Evolutionary conservation across 2,797 vertebrate species (phyloP).

Genomic region (Schizopygopsis pylzovi): DNA sequence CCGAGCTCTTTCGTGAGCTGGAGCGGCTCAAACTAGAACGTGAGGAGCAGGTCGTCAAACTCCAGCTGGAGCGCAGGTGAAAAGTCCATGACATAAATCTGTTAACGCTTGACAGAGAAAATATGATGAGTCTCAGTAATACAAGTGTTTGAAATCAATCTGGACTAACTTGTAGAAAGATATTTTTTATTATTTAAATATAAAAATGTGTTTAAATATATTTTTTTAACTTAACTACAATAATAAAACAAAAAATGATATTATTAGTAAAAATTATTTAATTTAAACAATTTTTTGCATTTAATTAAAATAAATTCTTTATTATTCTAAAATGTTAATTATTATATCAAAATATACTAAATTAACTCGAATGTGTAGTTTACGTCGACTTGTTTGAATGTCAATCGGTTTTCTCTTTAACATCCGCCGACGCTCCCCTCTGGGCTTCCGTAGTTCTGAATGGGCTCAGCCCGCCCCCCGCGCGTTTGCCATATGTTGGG

Average conservation of each 20-base stretch:
- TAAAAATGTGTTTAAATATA: not conserved
- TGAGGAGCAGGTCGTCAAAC: conserved; percentile 77
- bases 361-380: too few relatives aligned
- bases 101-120: not conserved
- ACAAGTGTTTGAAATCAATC: not conserved
- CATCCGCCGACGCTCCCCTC: too few relatives aligned
- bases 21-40: conserved; percentile 85
- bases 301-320: too few relatives aligned
- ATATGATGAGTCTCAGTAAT: not conserved
- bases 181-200: not conserved
- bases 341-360: too few relatives aligned
- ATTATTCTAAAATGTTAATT: too few relatives aligned
- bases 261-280: not conserved
- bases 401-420: too few relatives aligned
- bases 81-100: not conserved
- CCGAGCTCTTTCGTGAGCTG: conserved; percentile 86
- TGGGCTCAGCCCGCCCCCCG: too few relatives aligned
- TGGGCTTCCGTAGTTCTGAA: too few relatives aligned
- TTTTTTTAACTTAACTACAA: not conserved
- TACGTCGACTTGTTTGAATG: too few relatives aligned
- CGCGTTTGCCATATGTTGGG: too few relatives aligned
- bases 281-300: not conserved
- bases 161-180: not conserved
- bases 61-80: conserved; percentile 55
- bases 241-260: not conserved